phyloP scores from a whole-genome alignment of 2,888 invertebrate genomes.

The Andrena minutula region DNA sequence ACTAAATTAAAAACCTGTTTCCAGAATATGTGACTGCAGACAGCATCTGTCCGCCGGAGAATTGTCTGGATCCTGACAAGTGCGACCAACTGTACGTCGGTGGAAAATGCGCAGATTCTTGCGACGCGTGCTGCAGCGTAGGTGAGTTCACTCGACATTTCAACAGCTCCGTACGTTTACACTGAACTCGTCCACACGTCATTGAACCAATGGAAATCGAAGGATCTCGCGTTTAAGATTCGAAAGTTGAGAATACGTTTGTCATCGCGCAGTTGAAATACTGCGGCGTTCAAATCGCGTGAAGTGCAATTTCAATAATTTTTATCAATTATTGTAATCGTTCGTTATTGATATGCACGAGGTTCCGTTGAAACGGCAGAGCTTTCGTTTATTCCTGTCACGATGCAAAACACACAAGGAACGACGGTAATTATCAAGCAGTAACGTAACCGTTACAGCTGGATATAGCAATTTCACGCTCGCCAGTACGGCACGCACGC shows the following conservation, averaged over 20 bases:
- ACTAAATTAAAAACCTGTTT: slow-evolving; percentile 36
- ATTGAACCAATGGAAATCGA: no score
- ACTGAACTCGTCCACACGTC: neutral
- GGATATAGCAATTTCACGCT: slow-evolving; percentile 55
- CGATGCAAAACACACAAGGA: slow-evolving; percentile 23
- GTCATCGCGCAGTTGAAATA: neutral
- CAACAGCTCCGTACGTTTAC: neutral
- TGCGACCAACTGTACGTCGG: slow-evolving; percentile 45
- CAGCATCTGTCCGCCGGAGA: slow-evolving; percentile 54
- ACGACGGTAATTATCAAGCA: slow-evolving; percentile 43
- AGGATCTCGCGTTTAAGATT: no score
- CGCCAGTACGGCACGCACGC: slow-evolving; percentile 39
- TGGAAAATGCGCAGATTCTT: slow-evolving; percentile 22
- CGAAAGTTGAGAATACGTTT: no score
- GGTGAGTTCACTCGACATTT: slow-evolving; percentile 43
- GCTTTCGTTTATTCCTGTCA: slow-evolving; percentile 36
- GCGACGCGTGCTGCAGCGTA: slow-evolving; percentile 57
- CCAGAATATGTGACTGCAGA: slow-evolving; percentile 33
- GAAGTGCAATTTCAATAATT: no score
- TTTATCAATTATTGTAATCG: neutral
- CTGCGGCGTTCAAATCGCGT: no score
- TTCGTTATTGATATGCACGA: neutral
- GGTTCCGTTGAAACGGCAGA: slow-evolving; percentile 6
- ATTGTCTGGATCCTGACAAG: slow-evolving; percentile 60
- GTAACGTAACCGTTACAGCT: slow-evolving; percentile 56